Evolutionary conservation across 2,113 vertebrate species (phyloP).

Genomic region (Thinocorus orbignyianus): DNA sequence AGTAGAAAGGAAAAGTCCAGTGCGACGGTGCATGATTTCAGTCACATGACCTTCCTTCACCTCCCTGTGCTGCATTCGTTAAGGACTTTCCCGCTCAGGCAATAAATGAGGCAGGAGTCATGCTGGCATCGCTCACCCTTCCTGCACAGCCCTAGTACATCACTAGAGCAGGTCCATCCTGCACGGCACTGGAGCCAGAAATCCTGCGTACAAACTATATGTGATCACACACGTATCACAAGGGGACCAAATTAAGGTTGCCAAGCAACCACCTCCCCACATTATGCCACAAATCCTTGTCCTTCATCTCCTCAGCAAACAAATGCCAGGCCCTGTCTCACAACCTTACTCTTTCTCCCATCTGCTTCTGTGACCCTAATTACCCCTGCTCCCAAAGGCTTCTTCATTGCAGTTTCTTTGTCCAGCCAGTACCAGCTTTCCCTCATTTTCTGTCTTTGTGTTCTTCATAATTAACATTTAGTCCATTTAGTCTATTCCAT

Average conservation of each 20-base stretch:
- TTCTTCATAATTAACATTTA: neutral
- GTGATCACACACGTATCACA: neutral
- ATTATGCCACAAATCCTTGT: slow-evolving; percentile 37
- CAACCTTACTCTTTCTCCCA: neutral
- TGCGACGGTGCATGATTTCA: neutral
- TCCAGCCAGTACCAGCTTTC: neutral
- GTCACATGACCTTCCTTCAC: neutral
- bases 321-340: slow-evolving; percentile 5
- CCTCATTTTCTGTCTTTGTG: neutral
- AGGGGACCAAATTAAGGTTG: slow-evolving; percentile 26
- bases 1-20: neutral
- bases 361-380: neutral
- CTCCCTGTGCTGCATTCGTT: neutral
- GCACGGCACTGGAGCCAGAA: neutral
- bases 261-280: slow-evolving; percentile 32
- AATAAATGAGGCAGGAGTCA: neutral
- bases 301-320: slow-evolving; percentile 53
- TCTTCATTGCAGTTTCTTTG: slow-evolving; percentile 14
- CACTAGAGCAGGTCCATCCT: neutral
- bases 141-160: neutral
- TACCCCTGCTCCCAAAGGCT: neutral
- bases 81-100: neutral
- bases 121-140: accelerated
- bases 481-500: neutral
- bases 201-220: neutral